Conservation (phyloP, 2,797 vertebrate species). For the Jordanella pulchra region DNA sequence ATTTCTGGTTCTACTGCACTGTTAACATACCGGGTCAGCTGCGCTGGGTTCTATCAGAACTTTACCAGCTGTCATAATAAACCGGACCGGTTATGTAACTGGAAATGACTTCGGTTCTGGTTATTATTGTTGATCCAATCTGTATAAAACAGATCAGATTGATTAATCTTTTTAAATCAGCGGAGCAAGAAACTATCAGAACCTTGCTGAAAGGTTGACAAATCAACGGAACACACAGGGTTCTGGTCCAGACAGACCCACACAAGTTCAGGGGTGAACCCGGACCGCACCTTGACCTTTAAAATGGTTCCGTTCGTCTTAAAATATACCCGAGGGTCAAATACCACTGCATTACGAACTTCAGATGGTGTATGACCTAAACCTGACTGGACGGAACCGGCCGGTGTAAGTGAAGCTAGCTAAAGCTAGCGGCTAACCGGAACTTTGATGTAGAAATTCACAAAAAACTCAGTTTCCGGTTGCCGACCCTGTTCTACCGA, state of each 20-base stretch:
- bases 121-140: too few relatives aligned
- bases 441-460: conserved; percentile 41
- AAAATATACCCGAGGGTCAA: too few relatives aligned
- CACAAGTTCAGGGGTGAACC: not conserved
- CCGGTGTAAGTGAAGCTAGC: conserved; percentile 27
- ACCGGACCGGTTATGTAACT: too few relatives aligned
- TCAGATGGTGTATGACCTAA: not conserved
- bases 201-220: not conserved
- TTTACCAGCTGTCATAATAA: too few relatives aligned
- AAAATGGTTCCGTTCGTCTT: not conserved
- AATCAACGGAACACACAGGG: not conserved
- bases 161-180: too few relatives aligned
- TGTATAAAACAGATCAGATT: too few relatives aligned
- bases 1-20: too few relatives aligned
- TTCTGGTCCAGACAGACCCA: not conserved
- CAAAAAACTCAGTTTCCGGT: conserved; percentile 1
- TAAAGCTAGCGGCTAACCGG: conserved; percentile 51
- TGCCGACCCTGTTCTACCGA: not conserved
- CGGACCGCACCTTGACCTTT: not conserved
- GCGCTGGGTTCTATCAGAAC: too few relatives aligned
- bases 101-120: too few relatives aligned
- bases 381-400: not conserved
- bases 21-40: too few relatives aligned
- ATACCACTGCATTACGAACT: not conserved
- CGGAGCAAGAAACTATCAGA: not conserved